A percentile compares a stretch with the other conserved stretches of the same genome.
Evolutionary conservation across 2,888 invertebrate species (phyloP).

Genomic region (Epirrhoe alternata): DNA sequence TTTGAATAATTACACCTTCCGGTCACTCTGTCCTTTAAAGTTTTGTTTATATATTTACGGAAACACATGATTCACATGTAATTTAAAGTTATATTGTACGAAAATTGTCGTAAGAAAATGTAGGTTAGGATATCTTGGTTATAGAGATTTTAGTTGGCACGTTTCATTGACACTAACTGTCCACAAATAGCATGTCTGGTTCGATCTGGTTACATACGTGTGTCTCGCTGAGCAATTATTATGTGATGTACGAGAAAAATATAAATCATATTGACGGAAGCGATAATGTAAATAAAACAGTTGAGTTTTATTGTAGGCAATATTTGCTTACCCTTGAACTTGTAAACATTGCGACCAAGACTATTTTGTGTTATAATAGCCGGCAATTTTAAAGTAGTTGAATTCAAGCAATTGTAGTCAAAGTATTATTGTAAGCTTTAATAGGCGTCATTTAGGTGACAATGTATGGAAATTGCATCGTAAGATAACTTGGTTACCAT

Average conservation of each 20-base stretch:
- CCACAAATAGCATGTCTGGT: conserved; percentile 70
- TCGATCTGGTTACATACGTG: conserved; percentile 53
- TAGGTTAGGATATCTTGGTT: conserved; percentile 67
- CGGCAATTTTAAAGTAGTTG: conserved; percentile 7
- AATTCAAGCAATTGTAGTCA: conserved; percentile 1
- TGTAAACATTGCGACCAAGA: conserved; percentile 26
- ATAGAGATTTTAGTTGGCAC: conserved; percentile 70
- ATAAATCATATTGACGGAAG: conserved; percentile 23
- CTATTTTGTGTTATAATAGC: not conserved
- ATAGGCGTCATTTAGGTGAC: conserved; percentile 1
- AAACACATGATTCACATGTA: not conserved
- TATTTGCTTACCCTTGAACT: conserved; percentile 45
- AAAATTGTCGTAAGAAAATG: conserved; percentile 28
- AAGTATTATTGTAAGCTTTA: conserved; percentile 8
- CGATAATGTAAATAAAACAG: conserved; percentile 28
- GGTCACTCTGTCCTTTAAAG: conserved; percentile 26
- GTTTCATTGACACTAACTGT: conserved; percentile 66
- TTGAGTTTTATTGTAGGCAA: conserved; percentile 41
- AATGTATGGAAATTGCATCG: not conserved
- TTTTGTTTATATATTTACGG: conserved; percentile 25
- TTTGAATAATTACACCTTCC: conserved; percentile 34
- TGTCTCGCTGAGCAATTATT: conserved; percentile 29
- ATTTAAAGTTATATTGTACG: not conserved
- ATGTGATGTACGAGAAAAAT: conserved; percentile 9
- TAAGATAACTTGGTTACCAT: not conserved